Evolutionary conservation across 2,113 vertebrate genomes (phyloP).

Genomic region (Prionailurus bengalensis): DNA sequence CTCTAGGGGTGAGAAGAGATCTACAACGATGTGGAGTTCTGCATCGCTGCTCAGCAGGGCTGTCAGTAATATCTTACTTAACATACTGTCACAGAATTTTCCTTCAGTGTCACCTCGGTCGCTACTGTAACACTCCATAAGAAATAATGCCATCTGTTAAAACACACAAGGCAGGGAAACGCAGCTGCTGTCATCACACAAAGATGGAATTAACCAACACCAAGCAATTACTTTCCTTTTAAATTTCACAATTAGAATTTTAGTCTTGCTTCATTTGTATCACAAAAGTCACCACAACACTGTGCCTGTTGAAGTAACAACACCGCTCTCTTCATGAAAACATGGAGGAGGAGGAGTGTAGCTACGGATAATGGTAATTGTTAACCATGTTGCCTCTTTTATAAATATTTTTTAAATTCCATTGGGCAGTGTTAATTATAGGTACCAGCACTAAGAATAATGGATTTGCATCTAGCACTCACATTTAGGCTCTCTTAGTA

Average conservation of each 20-base stretch:
- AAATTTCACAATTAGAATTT: slow-evolving; percentile 86
- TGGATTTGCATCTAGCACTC: slow-evolving; percentile 15
- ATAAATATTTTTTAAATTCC: slow-evolving; percentile 68
- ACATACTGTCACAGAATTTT: slow-evolving; percentile 88
- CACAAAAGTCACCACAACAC: slow-evolving; percentile 80
- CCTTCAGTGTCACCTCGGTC: slow-evolving; percentile 88
- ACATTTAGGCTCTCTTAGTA: slow-evolving; percentile 6
- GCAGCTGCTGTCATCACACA: slow-evolving; percentile 88
- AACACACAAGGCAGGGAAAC: slow-evolving; percentile 84
- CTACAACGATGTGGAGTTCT: slow-evolving; percentile 66
- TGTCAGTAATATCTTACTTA: slow-evolving; percentile 89
- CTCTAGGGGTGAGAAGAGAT: slow-evolving; percentile 69
- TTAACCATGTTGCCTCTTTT: slow-evolving; percentile 69
- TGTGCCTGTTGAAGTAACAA: slow-evolving; percentile 75
- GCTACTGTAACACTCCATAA: slow-evolving; percentile 89
- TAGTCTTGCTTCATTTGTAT: slow-evolving; percentile 84
- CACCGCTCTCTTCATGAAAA: slow-evolving; percentile 76
- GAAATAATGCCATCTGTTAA: slow-evolving; percentile 91
- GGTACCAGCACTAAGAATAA: slow-evolving; percentile 67
- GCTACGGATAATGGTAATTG: slow-evolving; percentile 74
- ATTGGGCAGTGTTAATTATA: slow-evolving; percentile 67
- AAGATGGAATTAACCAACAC: slow-evolving; percentile 88
- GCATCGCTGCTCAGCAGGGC: slow-evolving; percentile 82
- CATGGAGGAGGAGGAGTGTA: slow-evolving; percentile 74
- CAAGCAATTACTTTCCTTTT: slow-evolving; percentile 85